Base-by-base conservation (phyloP, 2,113 vertebrate genomes). In the Proteles cristata region DNA sequence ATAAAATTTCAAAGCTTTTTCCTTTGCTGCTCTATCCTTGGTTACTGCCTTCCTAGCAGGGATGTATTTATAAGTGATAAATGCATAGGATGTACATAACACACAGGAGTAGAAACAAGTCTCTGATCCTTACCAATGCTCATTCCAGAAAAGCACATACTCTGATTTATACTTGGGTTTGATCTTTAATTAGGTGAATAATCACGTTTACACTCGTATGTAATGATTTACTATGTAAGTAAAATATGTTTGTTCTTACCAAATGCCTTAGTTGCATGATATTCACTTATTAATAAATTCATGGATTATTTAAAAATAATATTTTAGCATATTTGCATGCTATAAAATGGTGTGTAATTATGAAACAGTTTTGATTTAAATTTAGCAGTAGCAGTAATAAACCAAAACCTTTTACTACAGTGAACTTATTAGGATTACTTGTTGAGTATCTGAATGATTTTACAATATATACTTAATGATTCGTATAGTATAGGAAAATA, bases 111-210 rank as follows among this genome's bases (percentile, higher is more conserved):
- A 63, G 63, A 39, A 88, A 94, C 9, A 93, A 88, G 79, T 87
- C 61, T 97, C 33, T 92, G 61, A 87, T 85, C 53, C 11, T 77
- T 82, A 90, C 45, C 76, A 90, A 8, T 94, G 50, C 90, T 45
- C 65, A 76, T 82, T 95, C 8, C 26, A 95, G 81, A 95, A 88
- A 95, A 95, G 11, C 58, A 93, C 71, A 90, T 26, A 83, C 33
- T 79, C 25, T 94, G 66, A 93, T 94, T 93, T 94, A 85, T 88
- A 73, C 39, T 79, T 96, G 33, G 33, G 1, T 74, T 94, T 94
- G 80, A 61, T 94, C 28, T 97, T 95, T 88, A 96, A 90, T 85
- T 96, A 97, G 74, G 33, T 85, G 50, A 95, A 55, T 65, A 80
- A 31, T 71, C 31, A 82, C 53, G n/a, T 84, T 96, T 95, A 94